Percentiles rank a stretch among this genome's conserved stretches.
Conservation (phyloP, 2,888 invertebrate genomes). For the Sesia bembeciformis region DNA sequence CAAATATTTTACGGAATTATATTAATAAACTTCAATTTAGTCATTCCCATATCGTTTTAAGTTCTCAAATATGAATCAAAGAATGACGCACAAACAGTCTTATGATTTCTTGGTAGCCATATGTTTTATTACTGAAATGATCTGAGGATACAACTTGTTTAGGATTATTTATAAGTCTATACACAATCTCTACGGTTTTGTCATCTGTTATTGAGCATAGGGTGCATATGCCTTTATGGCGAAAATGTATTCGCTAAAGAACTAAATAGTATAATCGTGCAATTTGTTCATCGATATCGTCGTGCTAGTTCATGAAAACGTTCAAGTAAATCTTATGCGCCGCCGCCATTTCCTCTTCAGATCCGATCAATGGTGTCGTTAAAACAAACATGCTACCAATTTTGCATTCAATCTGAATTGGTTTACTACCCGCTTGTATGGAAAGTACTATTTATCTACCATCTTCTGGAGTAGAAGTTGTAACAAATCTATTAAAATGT, state of each 20-base stretch:
- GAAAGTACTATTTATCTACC: not conserved
- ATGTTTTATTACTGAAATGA: not conserved
- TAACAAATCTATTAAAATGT: not conserved
- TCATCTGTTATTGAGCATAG: not conserved
- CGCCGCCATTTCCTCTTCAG: constrained; percentile 6
- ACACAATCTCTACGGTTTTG: not conserved
- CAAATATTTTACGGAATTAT: not conserved
- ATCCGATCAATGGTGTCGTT: constrained; percentile 7
- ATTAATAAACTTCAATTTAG: not conserved
- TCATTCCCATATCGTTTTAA: not conserved
- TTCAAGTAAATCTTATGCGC: constrained; percentile 6
- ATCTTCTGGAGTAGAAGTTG: not conserved
- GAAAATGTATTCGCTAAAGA: not conserved
- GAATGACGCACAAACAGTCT: constrained; percentile 5
- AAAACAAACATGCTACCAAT: constrained; percentile 6
- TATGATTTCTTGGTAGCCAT: constrained; percentile 2
- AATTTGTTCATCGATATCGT: constrained; percentile 9
- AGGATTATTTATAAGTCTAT: not conserved
- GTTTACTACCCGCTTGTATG: not conserved
- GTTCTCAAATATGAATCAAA: constrained; percentile 3
- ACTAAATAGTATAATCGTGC: constrained; percentile 2
- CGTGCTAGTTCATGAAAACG: constrained; percentile 5
- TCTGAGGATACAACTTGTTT: not conserved
- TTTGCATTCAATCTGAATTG: not conserved
- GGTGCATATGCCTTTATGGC: not conserved